Evolutionary conservation across 2,113 vertebrate species (phyloP), one percentile per base, ranked within the genome.

Genomic region (Bungarus multicinctus): DNA sequence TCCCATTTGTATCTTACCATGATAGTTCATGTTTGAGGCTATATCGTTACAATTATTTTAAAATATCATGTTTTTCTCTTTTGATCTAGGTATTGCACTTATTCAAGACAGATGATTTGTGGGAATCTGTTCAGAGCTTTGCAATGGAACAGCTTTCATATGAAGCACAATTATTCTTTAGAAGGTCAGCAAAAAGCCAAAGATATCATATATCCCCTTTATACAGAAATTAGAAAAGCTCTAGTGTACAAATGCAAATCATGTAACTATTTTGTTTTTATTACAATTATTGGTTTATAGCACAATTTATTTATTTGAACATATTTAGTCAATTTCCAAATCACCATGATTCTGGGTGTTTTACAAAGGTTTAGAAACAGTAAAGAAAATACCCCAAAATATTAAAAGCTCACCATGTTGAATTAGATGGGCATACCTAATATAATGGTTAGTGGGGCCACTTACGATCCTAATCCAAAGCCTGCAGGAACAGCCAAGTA

Each of bases 61-160:
- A 95, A 85, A 85, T 23, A 50, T 52, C 93, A 93, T 9, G 22
- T 50, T 81, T 89, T 94, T 39, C 20, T 4, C 45, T 95, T 85
- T 53, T 91, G 54, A 89, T 16, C 86, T 6, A 0, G 0, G 5
- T 39, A 87, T 55, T 0, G 0, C 25, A 69, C 0, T 0, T 86
- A 0, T 9, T n/a, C 57, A 89, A 87, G 57, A 90, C n/a, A 69
- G 74, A 30, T n/a, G 30, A 27, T 92, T 94, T 92, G 74, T 52
- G 94, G 87, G 88, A 6, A 91, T 93, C 39, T 90, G 91, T 74
- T 60, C 69, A 39, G 58, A 22, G 23, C 60, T 64, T 55, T 50
- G 47, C 34, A 54, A 43, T 89, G 58, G 50, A 50, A 92, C 39
- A 74, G 58, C 69, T 87, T 88, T 88, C 87, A 88, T 92, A 92